Percentiles rank a stretch among this genome's conserved stretches.
phyloP scores from a whole-genome alignment of 2,797 vertebrate genomes.

The Moxostoma hubbsi region DNA sequence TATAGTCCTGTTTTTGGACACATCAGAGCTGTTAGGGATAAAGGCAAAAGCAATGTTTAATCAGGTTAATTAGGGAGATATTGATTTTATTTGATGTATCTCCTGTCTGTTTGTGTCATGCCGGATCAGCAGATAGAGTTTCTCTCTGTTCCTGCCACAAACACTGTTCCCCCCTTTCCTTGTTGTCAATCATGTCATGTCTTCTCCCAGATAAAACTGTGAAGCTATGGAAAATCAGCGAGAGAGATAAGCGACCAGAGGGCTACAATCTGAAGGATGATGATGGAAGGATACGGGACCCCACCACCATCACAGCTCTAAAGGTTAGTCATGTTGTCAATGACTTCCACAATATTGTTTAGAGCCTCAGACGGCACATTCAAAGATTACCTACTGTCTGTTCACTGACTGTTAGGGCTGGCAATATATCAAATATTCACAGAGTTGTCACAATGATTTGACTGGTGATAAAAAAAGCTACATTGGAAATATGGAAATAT shows the following conservation, averaged over 20 bases:
- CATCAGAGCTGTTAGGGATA: neutral
- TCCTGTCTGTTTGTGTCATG: conserved; percentile 34
- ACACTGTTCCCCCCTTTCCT: neutral
- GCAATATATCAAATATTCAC: too few relatives aligned
- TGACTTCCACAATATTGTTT: neutral
- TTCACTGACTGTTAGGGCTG: too few relatives aligned
- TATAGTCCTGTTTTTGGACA: conserved; percentile 9
- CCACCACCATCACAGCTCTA: conserved; percentile 84
- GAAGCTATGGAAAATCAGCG: conserved; percentile 90
- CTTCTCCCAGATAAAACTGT: conserved; percentile 78
- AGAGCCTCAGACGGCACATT: neutral
- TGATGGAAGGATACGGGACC: conserved; percentile 85
- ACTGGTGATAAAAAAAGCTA: too few relatives aligned
- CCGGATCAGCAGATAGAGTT: conserved; percentile 15
- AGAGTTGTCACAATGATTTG: too few relatives aligned
- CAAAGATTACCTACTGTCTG: neutral
- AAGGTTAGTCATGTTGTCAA: conserved; percentile 72
- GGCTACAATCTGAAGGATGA: conserved; percentile 91
- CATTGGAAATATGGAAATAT: too few relatives aligned
- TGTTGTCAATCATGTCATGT: neutral
- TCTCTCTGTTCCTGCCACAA: neutral
- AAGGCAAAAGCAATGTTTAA: conserved; percentile 34
- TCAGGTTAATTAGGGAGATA: conserved; percentile 26
- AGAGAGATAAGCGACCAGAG: conserved; percentile 85
- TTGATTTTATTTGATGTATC: conserved; percentile 41